Evolutionary conservation across 2,888 invertebrate genomes (phyloP).

Genomic region (Drosophila barbarae): DNA sequence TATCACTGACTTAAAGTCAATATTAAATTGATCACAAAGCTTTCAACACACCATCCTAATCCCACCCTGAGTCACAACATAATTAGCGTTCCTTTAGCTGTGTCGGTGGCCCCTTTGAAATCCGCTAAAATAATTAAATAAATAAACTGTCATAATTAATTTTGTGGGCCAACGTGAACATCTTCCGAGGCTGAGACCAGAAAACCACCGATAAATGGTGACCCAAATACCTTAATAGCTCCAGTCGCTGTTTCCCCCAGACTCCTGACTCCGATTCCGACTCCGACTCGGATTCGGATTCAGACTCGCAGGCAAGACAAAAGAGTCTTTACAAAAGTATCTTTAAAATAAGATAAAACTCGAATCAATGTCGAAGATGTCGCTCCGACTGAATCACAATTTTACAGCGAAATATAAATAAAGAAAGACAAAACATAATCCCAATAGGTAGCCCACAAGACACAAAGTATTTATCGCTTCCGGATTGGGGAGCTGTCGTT

Average conservation of each 20-base stretch:
- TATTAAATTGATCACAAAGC: background rate
- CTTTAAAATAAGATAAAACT: conserved; percentile 51
- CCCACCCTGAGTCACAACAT: conserved; percentile 69
- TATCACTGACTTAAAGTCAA: background rate
- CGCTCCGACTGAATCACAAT: conserved; percentile 60
- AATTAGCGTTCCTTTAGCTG: conserved; percentile 44
- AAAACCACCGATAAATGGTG: conserved; percentile 46
- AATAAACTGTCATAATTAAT: conserved; percentile 75
- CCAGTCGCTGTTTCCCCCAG: conserved; percentile 21
- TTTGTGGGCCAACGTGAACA: conserved; percentile 53
- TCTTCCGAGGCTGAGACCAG: conserved; percentile 18
- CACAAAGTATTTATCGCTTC: conserved; percentile 70
- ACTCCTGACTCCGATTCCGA: background rate
- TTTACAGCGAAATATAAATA: conserved; percentile 49
- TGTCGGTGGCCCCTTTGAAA: conserved; percentile 52
- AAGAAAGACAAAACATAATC: conserved; percentile 31
- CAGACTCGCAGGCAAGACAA: conserved; percentile 28
- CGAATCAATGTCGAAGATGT: conserved; percentile 31
- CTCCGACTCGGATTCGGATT: background rate
- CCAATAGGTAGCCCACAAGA: conserved; percentile 47
- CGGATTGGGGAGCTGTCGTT: conserved; percentile 68
- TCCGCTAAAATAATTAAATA: conserved; percentile 64
- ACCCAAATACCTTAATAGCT: conserved; percentile 67
- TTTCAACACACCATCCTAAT: conserved; percentile 40
- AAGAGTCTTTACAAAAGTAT: conserved; percentile 50